Percentiles rank a stretch among this genome's conserved stretches.
phyloP scores from a whole-genome alignment of 2,888 invertebrate species.

The Trichogramma evanescens region DNA sequence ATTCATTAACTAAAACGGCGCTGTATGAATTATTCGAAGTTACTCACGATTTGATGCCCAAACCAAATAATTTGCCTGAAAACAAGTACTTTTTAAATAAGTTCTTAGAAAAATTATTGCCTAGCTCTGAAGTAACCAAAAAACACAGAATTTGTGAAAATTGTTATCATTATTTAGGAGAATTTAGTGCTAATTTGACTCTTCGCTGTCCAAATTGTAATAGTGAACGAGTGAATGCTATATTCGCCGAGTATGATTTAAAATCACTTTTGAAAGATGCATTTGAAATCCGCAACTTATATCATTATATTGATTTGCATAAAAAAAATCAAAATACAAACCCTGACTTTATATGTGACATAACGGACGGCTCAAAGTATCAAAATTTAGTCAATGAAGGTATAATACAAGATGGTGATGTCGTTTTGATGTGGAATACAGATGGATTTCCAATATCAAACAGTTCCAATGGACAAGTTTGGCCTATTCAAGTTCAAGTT shows the following conservation, averaged over 20 bases:
- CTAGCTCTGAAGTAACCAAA: background rate
- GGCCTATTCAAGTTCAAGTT: conserved; percentile 12
- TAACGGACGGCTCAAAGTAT: conserved; percentile 4
- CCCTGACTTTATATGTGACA: conserved; percentile 4
- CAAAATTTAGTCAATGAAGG: conserved; percentile 2
- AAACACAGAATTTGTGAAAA: background rate
- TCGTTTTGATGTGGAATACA: conserved; percentile 11
- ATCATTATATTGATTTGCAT: background rate
- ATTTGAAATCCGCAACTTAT: conserved; percentile 10
- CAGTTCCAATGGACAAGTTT: conserved; percentile 15
- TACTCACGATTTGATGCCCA: conserved; percentile 1
- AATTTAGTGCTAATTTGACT: background rate
- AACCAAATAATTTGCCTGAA: conserved; percentile 10
- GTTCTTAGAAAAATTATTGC: conserved; percentile 1
- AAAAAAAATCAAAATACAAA: background rate
- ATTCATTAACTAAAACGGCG: conserved; percentile 2
- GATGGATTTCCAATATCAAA: conserved; percentile 10
- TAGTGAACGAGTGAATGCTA: conserved; percentile 4
- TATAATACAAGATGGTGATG: conserved; percentile 2
- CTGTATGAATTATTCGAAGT: background rate
- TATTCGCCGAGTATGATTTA: conserved; percentile 16
- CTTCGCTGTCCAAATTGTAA: background rate
- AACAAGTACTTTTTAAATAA: conserved; percentile 7
- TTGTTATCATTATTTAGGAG: conserved; percentile 9
- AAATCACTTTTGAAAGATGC: conserved; percentile 5